Evolutionary conservation across 2,888 invertebrate genomes (phyloP), one percentile per base, ranked within the genome.

Genomic region (Cylloceria caligata): DNA sequence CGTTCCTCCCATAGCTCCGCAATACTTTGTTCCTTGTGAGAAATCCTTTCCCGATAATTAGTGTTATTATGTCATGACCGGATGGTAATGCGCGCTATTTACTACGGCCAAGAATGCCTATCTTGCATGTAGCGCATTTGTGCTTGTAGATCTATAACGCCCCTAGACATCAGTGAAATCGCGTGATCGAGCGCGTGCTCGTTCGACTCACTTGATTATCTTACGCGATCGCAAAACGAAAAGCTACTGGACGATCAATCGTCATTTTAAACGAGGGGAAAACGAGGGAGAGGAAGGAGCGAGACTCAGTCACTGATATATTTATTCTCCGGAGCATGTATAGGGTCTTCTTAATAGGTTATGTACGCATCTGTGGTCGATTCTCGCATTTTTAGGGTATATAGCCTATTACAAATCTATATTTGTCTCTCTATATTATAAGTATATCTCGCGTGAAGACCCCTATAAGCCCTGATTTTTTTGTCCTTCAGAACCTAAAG

Each of bases 1-100:
- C 60, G 39, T 42, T 52, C 19, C n/a, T 42, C 27, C 57, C 42
- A 34, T 47, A 52, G 7, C 57, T 62, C 45, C 68, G n/a, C 57
- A 21, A 74, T 82, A 82, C 75, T 82, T 82, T 82, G 75, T 79
- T 79, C 79, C 52, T 75, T 79, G 75, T 79, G 82, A 78, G 75
- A 82, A 82, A 82, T 82, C 79, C 79, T 82, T 82, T 79, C 74
- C 77, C 75, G 84, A 80, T 84, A 84, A 86, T 86, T 86, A 84
- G 84, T 83, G 83, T 84, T 83, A 86, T 86, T 86, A 86, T 83
- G 76, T 75, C 76, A 76, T 72, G 82, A 68, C 80, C 73, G 83
- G 78, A 80, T 82, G 83, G 83, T 83, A 86, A 84, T 84, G 79
- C 83, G 79, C 81, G 80, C 83, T 72, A 83, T 81, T 84, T 84